Evolutionary conservation across 2,888 invertebrate genomes (phyloP).

Genomic region (Ferdinandea cuprea): DNA sequence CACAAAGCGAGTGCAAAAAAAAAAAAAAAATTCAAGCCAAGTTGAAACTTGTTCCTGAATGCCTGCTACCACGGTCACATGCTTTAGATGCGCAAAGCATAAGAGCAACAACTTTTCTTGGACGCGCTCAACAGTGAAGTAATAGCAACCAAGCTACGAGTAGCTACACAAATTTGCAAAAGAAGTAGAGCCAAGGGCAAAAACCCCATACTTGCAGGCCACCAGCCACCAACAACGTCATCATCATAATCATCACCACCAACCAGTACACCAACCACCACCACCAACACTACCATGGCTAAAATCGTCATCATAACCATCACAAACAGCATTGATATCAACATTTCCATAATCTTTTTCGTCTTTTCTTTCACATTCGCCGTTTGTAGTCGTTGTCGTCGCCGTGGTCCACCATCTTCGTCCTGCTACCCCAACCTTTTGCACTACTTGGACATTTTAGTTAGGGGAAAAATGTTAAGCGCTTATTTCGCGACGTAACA

Average conservation of each 20-base stretch:
- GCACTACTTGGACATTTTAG: neutral
- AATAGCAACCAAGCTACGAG: conserved; percentile 22
- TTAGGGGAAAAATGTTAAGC: conserved; percentile 12
- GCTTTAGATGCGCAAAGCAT: conserved; percentile 42
- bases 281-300: conserved; percentile 2
- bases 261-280: conserved; percentile 20
- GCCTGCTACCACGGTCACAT: conserved; percentile 56
- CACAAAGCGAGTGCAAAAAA: conserved; percentile 12
- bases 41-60: conserved; percentile 57
- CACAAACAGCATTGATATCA: conserved; percentile 17
- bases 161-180: conserved; percentile 46
- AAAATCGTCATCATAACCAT: conserved; percentile 7
- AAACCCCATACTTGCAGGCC: conserved; percentile 73
- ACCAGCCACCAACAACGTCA: conserved; percentile 41
- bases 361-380: conserved; percentile 46
- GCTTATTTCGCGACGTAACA: conserved; percentile 74
- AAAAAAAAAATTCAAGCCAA: neutral
- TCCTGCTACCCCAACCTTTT: conserved; percentile 18
- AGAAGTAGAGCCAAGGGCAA: conserved; percentile 76
- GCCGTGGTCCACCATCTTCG: conserved; percentile 50
- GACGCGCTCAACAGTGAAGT: conserved; percentile 2
- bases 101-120: conserved; percentile 41
- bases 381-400: conserved; percentile 35
- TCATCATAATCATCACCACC: conserved; percentile 16
- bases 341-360: conserved; percentile 48